A percentile compares a stretch with the other conserved stretches of the same genome.
phyloP scores from a whole-genome alignment of 2,888 invertebrate genomes.

The Caenorhabditis sulstoni region DNA sequence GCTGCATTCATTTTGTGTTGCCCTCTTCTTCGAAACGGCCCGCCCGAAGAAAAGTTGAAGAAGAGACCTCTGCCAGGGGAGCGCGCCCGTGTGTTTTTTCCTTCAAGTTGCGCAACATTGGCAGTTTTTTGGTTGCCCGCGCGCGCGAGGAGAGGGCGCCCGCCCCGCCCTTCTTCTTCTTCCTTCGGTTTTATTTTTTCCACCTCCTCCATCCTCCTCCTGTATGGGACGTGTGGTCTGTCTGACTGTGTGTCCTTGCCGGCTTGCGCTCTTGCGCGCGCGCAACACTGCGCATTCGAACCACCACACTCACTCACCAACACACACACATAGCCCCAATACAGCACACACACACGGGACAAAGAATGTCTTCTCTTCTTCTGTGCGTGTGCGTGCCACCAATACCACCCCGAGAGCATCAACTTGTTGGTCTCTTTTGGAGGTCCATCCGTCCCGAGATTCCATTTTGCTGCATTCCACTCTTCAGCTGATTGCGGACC shows the following conservation, averaged over 20 bases:
- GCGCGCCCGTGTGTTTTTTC: conserved; percentile 34
- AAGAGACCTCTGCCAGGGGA: conserved; percentile 20
- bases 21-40: conserved; percentile 28
- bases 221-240: conserved; percentile 39
- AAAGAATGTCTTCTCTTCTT: conserved; percentile 23
- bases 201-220: conserved; percentile 38
- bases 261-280: conserved; percentile 48
- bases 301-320: conserved; percentile 32
- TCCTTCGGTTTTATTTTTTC: conserved; percentile 17
- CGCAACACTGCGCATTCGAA: conserved; percentile 40
- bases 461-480: conserved; percentile 6
- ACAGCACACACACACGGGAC: conserved; percentile 15
- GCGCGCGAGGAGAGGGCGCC: conserved; percentile 22
- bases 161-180: conserved; percentile 39
- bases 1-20: conserved; percentile 1
- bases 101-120: conserved; percentile 52
- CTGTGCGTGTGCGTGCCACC: conserved; percentile 44
- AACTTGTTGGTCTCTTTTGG: conserved; percentile 31
- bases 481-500: conserved; percentile 31
- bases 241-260: conserved; percentile 51
- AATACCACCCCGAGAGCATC: conserved; percentile 18
- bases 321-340: conserved; percentile 34
- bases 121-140: conserved; percentile 31
- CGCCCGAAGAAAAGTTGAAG: conserved; percentile 9
- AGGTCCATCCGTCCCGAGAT: conserved; percentile 10